Base-by-base conservation (phyloP, 2,888 invertebrate species). In the Dyspetes luteomarginatus region DNA sequence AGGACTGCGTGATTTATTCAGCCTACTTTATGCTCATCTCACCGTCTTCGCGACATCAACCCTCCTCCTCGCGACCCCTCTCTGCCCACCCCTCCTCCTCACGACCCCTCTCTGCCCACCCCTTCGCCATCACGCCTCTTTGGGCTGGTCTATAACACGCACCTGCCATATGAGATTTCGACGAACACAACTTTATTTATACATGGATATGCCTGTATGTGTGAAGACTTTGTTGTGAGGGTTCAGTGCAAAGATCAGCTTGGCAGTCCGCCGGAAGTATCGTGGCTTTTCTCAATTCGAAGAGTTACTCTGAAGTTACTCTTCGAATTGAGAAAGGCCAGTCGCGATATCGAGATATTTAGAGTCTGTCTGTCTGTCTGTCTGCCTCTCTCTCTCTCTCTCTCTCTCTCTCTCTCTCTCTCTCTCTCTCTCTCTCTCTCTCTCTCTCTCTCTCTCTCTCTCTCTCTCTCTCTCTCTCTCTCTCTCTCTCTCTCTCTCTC, bases 171-270 rank as follows among this genome's bases (percentile, higher is more conserved):
- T 89, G 89, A 90, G 90, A 89, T 88, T 89, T 88, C 86, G 85
- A 85, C 83, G 88, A 87, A 86, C 86, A 86, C 86, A 87, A 86
- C 88, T 88, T n/a, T 89, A 90, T 88, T 90, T 89, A n/a, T n/a
- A 87, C 88, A 84, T 82, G 76, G 78, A 56, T 67, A 50, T 19
- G 26, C 26, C 22, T 75, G 50, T 48, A 68, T 60, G 50, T 50
- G 41, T 17, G 43, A 26, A 58, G 24, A 41, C 58, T 19, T 9
- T n/a, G n/a, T 28, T 19, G 58, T 24, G 15, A 45, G 28, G 30
- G 30, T 48, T 45, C 30, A 36, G 12, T 12, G 12, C 2, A 7
- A 12, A 36, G 36, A 7, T 0, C 62, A 19, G 41, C 24, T 55
- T 28, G 55, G 48, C 55, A 50, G 7, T 9, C 36, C n/a, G 55